These are phyloP conservation scores for Hepsetus odoe DNA, from an alignment of 2,113 vertebrate genomes.

Conservation along the genomic window DNA sequence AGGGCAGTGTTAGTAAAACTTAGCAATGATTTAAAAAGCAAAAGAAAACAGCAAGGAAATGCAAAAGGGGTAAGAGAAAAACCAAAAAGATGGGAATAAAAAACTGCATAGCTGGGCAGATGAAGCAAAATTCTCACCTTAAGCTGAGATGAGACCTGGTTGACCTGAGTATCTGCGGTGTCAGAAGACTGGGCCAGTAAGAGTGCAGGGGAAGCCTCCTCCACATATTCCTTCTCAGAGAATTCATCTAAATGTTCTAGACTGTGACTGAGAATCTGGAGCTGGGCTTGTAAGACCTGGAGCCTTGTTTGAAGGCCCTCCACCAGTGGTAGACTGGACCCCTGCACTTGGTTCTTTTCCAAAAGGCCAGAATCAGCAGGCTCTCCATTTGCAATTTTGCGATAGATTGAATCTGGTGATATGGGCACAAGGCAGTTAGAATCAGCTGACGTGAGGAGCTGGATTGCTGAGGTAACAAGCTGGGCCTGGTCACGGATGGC, in stretches of 20 bases:
- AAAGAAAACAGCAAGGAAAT: slow-evolving; percentile 48
- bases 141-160: slow-evolving; percentile 72
- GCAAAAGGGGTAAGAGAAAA: slow-evolving; percentile 39
- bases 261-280: slow-evolving; percentile 84
- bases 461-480: slow-evolving; percentile 90
- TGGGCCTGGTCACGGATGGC: slow-evolving; percentile 87
- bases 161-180: slow-evolving; percentile 73
- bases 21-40: slow-evolving; percentile 70
- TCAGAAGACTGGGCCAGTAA: slow-evolving; percentile 56
- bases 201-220: slow-evolving; percentile 68
- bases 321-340: slow-evolving; percentile 81
- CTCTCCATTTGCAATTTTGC: slow-evolving; percentile 84
- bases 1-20: slow-evolving; percentile 66
- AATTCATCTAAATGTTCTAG: slow-evolving; percentile 78
- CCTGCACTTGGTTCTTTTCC: slow-evolving; percentile 78
- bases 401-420: slow-evolving; percentile 69
- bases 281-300: slow-evolving; percentile 85
- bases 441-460: slow-evolving; percentile 86
- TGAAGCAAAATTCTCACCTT: slow-evolving; percentile 79
- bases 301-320: slow-evolving; percentile 86
- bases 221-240: slow-evolving; percentile 71
- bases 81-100: slow-evolving; percentile 39
- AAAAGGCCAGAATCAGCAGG: slow-evolving; percentile 76
- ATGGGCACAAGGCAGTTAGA: slow-evolving; percentile 80
- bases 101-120: slow-evolving; percentile 9